A percentile compares a stretch with the other conserved stretches of the same genome.
phyloP scores from a whole-genome alignment of 2,888 invertebrate species.

The Patella pellucida region DNA sequence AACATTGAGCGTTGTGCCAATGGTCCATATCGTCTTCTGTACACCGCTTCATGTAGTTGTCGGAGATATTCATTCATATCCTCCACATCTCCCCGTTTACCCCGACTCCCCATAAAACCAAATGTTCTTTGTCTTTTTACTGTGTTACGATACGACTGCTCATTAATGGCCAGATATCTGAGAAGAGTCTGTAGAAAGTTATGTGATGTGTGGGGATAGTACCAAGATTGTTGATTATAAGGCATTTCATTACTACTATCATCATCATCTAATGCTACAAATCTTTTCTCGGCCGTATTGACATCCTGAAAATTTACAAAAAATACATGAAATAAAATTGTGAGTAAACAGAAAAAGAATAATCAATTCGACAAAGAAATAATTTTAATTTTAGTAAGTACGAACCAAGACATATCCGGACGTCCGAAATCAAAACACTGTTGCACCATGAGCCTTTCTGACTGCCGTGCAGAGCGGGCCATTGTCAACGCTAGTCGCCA shows the following conservation, averaged over 20 bases:
- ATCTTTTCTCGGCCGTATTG: background rate
- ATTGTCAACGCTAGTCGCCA: no score
- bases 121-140: constrained; percentile 2
- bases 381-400: no score
- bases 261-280: background rate
- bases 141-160: constrained; percentile 2
- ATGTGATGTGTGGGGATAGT: background rate
- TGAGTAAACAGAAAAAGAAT: no score
- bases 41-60: background rate
- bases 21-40: background rate
- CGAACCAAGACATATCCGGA: no score
- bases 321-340: no score
- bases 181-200: background rate
- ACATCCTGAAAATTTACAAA: no score
- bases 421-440: no score
- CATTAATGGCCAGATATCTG: background rate
- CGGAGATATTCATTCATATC: background rate
- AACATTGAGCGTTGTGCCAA: background rate
- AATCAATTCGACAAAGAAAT: no score
- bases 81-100: background rate
- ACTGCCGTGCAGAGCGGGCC: no score
- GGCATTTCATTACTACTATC: background rate
- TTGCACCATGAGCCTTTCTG: no score
- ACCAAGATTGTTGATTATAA: constrained; percentile 5
- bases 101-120: background rate